Percentiles rank a stretch among this genome's conserved stretches.
Conservation (phyloP, 2,888 invertebrate genomes). For the Patella depressa region DNA sequence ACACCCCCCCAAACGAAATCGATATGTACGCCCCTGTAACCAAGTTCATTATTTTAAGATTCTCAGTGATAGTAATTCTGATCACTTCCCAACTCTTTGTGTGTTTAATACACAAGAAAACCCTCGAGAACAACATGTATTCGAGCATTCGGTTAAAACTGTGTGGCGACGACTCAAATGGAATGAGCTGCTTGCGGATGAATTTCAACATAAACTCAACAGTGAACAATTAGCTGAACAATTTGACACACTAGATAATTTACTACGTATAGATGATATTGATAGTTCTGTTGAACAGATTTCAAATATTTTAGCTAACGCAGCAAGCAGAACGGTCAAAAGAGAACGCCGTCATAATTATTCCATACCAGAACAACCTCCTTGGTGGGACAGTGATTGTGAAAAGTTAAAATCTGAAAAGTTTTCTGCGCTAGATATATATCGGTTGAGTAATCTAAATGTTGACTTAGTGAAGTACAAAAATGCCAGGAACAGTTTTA, state of each 20-base stretch:
- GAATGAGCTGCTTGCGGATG: neutral
- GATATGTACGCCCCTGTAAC: no score
- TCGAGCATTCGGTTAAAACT: neutral
- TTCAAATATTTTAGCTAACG: neutral
- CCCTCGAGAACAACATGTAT: neutral
- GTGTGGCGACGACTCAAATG: neutral
- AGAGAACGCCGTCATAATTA: neutral
- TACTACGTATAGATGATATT: neutral
- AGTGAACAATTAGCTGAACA: neutral
- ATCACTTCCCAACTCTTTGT: neutral
- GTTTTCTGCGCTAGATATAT: neutral
- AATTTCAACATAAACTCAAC: neutral
- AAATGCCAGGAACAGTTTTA: neutral
- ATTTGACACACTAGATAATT: neutral
- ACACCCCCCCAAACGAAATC: no score
- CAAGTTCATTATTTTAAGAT: neutral
- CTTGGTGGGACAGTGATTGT: neutral
- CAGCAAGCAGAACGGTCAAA: neutral
- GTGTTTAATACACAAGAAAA: neutral
- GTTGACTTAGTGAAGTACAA: neutral
- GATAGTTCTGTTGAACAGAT: neutral
- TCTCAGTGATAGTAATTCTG: neutral
- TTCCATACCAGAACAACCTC: neutral
- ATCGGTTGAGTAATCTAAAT: neutral
- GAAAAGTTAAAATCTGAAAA: neutral